Evolutionary conservation across 2,797 vertebrate genomes (phyloP), one percentile per base, ranked within the genome.

Genomic region (Eospalax fontanierii): DNA sequence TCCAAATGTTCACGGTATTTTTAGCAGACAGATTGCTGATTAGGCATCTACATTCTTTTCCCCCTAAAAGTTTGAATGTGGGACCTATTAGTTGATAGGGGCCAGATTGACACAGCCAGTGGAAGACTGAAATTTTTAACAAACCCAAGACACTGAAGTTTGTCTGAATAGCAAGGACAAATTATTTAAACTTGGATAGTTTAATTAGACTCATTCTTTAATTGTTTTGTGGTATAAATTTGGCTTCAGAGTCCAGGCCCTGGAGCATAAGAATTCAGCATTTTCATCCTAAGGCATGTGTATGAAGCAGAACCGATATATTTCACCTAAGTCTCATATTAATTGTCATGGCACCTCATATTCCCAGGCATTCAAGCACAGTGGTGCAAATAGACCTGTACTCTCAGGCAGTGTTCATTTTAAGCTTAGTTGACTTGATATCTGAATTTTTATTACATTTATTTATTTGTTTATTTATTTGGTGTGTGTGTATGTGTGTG

Each of bases 141-240:
- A 76, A 78, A 63, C 81, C 24, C 40, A 84, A 94, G 57, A 93
- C 50, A 19, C 30, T 61, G 21, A 73, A 12, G 26, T 90, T 70
- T 78, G 6, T 78, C 68, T 87, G 70, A 94, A 40, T 50, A 75
- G 22, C 38, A 46, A n/a, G 11, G 33, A n/a, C 94, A 86, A 89
- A 71, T 46, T 93, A 26, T 57, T 93, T 85, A 46, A 87, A 66
- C 15, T 66, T 81, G 35, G 2, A n/a, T 75, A 28, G 21, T 84
- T 91, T 75, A 57, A 68, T 80, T n/a, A 38, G 33, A 35, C 70
- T 91, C 7, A 4, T 74, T 93, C 18, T 93, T 90, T 43, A 68
- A 78, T 80, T 79, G 21, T 93, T 87, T 75, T 87, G 24, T 93
- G 61, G 43, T 73, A 83, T 63, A 93, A 28, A 71, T 89, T 85